A percentile compares a stretch with the other conserved stretches of the same genome.
Conservation (phyloP, 2,797 vertebrate species). For the Enteromius thamalakanensis region DNA sequence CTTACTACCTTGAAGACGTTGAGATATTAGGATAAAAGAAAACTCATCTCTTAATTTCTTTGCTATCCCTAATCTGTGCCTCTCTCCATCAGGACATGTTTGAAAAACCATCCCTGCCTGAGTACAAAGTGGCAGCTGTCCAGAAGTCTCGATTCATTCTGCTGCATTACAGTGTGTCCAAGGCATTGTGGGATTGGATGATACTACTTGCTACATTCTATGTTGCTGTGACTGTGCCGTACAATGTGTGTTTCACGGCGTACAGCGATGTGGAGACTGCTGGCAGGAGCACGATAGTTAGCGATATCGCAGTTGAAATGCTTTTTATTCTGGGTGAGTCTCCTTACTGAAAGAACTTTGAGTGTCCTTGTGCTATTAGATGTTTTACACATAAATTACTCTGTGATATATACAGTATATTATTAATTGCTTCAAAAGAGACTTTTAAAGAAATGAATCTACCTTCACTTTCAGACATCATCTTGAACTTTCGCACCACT, state of each 20-base stretch:
- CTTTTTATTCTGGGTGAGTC: slow-evolving; percentile 87
- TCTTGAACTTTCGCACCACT: slow-evolving; percentile 96
- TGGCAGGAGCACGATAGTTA: slow-evolving; percentile 84
- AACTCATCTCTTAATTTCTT: neutral
- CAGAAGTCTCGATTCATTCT: slow-evolving; percentile 84
- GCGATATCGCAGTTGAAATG: slow-evolving; percentile 86
- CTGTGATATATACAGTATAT: neutral
- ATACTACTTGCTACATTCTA: slow-evolving; percentile 90
- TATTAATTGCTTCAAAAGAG: neutral
- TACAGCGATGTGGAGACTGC: slow-evolving; percentile 77
- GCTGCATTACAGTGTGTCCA: slow-evolving; percentile 87
- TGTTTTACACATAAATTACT: neutral
- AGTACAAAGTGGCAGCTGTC: slow-evolving; percentile 85
- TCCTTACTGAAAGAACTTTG: neutral
- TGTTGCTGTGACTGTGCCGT: slow-evolving; percentile 85
- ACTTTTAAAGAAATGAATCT: neutral
- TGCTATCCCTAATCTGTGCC: neutral
- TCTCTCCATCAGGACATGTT: slow-evolving; percentile 78
- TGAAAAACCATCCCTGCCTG: slow-evolving; percentile 82
- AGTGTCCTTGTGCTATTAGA: neutral
- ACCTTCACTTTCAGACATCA: slow-evolving; percentile 82
- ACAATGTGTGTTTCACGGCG: slow-evolving; percentile 85
- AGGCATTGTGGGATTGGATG: slow-evolving; percentile 88
- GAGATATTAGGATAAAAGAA: neutral
- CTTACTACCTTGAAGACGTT: neutral